Conservation (phyloP, 2,113 vertebrate species). For the Thunnus thynnus region DNA sequence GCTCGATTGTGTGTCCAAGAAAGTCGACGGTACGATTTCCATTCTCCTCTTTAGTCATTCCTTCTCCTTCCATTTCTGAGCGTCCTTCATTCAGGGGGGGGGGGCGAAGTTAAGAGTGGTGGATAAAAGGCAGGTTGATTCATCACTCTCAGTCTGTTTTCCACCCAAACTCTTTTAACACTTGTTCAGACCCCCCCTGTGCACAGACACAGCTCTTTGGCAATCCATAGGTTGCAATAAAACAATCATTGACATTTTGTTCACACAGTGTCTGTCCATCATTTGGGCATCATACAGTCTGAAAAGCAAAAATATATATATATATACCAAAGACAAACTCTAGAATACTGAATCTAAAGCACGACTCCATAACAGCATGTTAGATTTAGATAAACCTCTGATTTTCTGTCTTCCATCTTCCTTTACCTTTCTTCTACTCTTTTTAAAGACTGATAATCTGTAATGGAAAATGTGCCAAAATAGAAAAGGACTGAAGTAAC, state of each 20-base stretch:
- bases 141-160: constrained; percentile 28
- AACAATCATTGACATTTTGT: constrained; percentile 78
- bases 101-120: constrained; percentile 29
- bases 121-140: constrained; percentile 25
- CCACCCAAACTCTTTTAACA: constrained; percentile 46
- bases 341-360: constrained; percentile 83
- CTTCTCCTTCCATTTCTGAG: constrained; percentile 44
- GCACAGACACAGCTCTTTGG: constrained; percentile 77
- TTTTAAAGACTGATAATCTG: constrained; percentile 58
- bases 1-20: constrained; percentile 90
- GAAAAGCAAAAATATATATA: constrained; percentile 81
- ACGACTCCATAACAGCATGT: constrained; percentile 81
- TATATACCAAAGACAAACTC: constrained; percentile 82
- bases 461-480: constrained; percentile 68
- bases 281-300: constrained; percentile 78
- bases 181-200: constrained; percentile 39
- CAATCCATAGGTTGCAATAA: constrained; percentile 89
- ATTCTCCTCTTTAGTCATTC: constrained; percentile 45
- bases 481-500: constrained; percentile 65
- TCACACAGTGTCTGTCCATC: constrained; percentile 81
- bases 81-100: constrained; percentile 43
- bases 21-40: constrained; percentile 72
- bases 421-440: constrained; percentile 60
- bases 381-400: constrained; percentile 79
- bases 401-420: constrained; percentile 56